phyloP scores from a whole-genome alignment of 2,113 vertebrate species.

The Nanger granti region DNA sequence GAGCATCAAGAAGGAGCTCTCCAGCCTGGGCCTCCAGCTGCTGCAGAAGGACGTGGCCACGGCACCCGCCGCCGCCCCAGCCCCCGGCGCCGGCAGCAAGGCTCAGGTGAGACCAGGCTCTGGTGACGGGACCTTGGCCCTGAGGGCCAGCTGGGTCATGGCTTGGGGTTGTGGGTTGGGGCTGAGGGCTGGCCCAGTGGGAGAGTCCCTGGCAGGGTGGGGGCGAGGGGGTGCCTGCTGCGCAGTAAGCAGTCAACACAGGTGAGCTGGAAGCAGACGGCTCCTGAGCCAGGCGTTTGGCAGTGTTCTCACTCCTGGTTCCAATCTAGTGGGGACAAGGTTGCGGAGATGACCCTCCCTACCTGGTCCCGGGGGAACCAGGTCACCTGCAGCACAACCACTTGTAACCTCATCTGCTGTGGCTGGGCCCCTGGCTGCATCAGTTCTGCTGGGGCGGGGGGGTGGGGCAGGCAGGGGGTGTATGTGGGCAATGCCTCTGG shows the following conservation, averaged over 20 bases:
- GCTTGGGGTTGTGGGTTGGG: not conserved
- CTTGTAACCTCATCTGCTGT: not conserved
- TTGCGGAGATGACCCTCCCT: too few species aligned
- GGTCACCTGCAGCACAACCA: not conserved
- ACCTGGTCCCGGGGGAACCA: not conserved
- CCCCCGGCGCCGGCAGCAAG: conserved; percentile 69
- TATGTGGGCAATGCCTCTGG: not conserved
- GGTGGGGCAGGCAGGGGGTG: not conserved
- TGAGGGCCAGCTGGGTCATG: not conserved
- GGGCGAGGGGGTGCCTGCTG: not conserved
- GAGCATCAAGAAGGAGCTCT: conserved; percentile 96
- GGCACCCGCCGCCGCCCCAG: conserved; percentile 25
- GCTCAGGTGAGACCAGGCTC: conserved; percentile 81
- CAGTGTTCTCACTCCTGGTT: not conserved
- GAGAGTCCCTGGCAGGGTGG: rapidly evolving
- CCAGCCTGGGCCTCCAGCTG: conserved; percentile 91
- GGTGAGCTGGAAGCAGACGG: not conserved
- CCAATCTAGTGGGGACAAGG: not conserved
- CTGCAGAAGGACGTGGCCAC: conserved; percentile 89
- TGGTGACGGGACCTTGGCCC: rapidly evolving
- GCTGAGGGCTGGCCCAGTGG: not conserved
- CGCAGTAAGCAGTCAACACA: not conserved
- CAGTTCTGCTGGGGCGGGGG: not conserved
- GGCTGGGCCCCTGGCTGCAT: not conserved
- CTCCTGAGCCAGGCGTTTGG: not conserved